Evolutionary conservation across 2,113 vertebrate species (phyloP), one percentile per base, ranked within the genome.

Genomic region (Chaenogobius annularis): DNA sequence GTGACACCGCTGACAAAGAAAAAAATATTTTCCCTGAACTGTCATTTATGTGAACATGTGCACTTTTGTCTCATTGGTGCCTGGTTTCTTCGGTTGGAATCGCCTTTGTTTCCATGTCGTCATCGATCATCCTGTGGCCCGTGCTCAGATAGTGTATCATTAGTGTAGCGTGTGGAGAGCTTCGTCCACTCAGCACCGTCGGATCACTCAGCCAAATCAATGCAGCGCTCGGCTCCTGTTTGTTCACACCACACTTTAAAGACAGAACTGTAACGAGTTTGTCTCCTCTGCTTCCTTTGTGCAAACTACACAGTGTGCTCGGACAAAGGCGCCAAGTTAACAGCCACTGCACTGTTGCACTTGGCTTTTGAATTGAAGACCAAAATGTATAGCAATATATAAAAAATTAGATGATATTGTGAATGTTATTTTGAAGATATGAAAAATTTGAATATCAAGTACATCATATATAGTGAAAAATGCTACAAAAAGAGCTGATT

Each of bases 41-140:
- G 1, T 40, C n/a, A 40, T 63, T 63, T n/a, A 63, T 63, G 61
- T 63, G 61, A 13, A 40, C 31, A 31, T 63, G 31, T 11, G 61
- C 17, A 63, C 35, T 63, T 63, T 63, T 63, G 35, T 40, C 31
- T 40, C 37, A n/a, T 35, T 20, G 61, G 61, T n/a, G 9, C 17
- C 8, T 14, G 55, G 35, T 63, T 40, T 22, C 44, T 46, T 61
- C 58, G 43, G 20, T 23, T n/a, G 56, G 22, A n/a, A 70, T 47
- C 56, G 35, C 65, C 58, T 47, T 79, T 73, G 52, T 63, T 58
- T 56, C 19, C 40, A 37, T 56, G 65, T 23, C 31, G 17, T 14
- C 17, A 69, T 80, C 31, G 31, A 55, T 78, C 73, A 72, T 78
- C 74, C 65, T 7, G 72, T 85, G 76, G 82, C 70, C 47, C 72